These are phyloP conservation scores for Nomada ferruginata DNA, from an alignment of 2,888 invertebrate species.

Conservation along the genomic window DNA sequence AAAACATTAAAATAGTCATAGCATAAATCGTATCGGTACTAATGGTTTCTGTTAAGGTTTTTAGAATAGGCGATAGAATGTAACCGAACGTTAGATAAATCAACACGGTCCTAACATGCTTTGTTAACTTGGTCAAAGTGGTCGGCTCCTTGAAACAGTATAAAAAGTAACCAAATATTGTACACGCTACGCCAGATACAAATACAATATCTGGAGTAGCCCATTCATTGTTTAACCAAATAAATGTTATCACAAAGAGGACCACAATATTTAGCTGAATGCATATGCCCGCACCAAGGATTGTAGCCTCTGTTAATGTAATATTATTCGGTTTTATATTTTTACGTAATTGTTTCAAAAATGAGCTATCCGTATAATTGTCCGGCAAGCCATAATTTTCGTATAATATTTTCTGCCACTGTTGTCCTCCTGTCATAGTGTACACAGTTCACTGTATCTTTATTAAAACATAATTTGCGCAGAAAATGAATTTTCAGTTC, in stretches of 20 bases:
- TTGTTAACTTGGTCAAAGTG: constrained; percentile 75
- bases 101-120: constrained; percentile 91
- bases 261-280: constrained; percentile 92
- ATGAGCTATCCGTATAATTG: constrained; percentile 95
- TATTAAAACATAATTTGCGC: background rate
- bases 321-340: constrained; percentile 93
- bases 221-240: constrained; percentile 90
- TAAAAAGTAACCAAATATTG: constrained; percentile 87
- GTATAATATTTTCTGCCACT: constrained; percentile 95
- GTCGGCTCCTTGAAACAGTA: constrained; percentile 83
- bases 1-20: constrained; percentile 94
- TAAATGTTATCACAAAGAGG: constrained; percentile 90
- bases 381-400: constrained; percentile 94
- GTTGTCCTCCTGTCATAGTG: constrained; percentile 36
- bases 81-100: constrained; percentile 95
- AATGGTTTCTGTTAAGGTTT: constrained; percentile 97
- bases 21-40: constrained; percentile 99
- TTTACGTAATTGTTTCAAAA: constrained; percentile 93
- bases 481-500: background rate
- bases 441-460: background rate
- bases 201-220: constrained; percentile 88
- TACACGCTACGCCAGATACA: constrained; percentile 85
- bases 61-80: constrained; percentile 94
- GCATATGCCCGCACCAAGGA: constrained; percentile 91
- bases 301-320: constrained; percentile 88